Evolutionary conservation across 2,113 vertebrate species (phyloP).

Genomic region (Tachysurus fulvidraco): DNA sequence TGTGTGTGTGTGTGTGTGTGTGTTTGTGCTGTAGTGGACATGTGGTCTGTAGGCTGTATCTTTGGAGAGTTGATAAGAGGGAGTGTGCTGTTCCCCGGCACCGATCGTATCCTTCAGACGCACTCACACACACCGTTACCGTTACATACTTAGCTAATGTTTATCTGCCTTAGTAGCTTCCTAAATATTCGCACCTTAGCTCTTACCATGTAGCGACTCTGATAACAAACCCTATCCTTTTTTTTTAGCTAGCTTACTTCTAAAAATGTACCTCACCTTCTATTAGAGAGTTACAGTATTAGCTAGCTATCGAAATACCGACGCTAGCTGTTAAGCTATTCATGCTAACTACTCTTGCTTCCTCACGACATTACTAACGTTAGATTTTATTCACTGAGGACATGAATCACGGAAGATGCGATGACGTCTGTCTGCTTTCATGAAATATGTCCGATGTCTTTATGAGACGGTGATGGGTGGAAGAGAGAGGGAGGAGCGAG

Average conservation of each 20-base stretch:
- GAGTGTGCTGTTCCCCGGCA: slow-evolving; percentile 94
- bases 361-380: neutral
- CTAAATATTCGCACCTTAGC: neutral
- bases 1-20: slow-evolving; percentile 34
- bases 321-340: neutral
- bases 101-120: slow-evolving; percentile 93
- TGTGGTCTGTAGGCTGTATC: slow-evolving; percentile 99
- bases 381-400: neutral
- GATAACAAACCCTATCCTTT: neutral
- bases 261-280: neutral
- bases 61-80: slow-evolving; percentile 99
- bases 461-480: neutral
- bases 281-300: neutral
- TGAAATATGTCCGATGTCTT: neutral
- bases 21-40: slow-evolving; percentile 86
- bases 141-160: neutral
- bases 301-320: neutral
- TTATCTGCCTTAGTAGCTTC: neutral
- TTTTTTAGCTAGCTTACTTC: neutral
- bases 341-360: neutral
- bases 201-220: neutral
- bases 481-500: neutral
- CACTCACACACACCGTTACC: neutral
- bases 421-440: neutral
- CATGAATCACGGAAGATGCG: no score